phyloP scores from a whole-genome alignment of 1,140 invertebrate species.

The Rhyacophila brunnea region DNA sequence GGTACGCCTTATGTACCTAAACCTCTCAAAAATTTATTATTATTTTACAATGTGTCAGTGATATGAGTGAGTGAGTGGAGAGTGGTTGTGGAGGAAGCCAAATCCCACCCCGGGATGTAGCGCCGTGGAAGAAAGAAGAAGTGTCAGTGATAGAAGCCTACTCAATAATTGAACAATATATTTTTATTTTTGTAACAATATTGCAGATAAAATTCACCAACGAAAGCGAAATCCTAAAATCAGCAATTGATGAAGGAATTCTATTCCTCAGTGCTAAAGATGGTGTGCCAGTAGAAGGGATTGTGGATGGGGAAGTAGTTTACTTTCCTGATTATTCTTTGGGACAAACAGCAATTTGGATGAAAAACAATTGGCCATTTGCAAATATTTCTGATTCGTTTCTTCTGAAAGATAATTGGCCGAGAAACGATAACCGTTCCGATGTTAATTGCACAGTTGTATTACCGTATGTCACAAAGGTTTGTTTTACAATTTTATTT shows the following conservation, averaged over 20 bases:
- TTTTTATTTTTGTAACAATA: no score
- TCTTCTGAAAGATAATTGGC: slow-evolving; percentile 42
- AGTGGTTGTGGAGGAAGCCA: no score
- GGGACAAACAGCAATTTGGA: slow-evolving; percentile 25
- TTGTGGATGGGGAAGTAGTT: slow-evolving; percentile 34
- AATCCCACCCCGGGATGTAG: no score
- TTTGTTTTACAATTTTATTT: slow-evolving; percentile 20
- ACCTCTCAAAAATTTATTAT: no score
- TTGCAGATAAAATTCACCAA: slow-evolving; percentile 24
- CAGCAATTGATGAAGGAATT: slow-evolving; percentile 2
- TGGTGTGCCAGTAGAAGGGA: not conserved
- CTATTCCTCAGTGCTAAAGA: slow-evolving; percentile 1
- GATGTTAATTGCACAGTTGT: slow-evolving; percentile 24
- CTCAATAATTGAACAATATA: no score
- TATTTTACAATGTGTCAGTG: no score
- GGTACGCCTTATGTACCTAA: no score
- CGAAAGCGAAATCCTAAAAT: not conserved
- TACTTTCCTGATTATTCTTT: slow-evolving; percentile 40
- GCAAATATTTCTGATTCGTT: slow-evolving; percentile 33
- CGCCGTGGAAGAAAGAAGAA: no score
- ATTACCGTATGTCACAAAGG: slow-evolving; percentile 38
- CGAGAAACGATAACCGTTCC: slow-evolving; percentile 35
- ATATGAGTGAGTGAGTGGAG: no score
- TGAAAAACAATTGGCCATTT: slow-evolving; percentile 24
- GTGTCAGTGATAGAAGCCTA: no score